Percentiles rank a stretch among this genome's conserved stretches.
phyloP scores from a whole-genome alignment of 2,888 invertebrate species.

The Callosobruchus maculatus region DNA sequence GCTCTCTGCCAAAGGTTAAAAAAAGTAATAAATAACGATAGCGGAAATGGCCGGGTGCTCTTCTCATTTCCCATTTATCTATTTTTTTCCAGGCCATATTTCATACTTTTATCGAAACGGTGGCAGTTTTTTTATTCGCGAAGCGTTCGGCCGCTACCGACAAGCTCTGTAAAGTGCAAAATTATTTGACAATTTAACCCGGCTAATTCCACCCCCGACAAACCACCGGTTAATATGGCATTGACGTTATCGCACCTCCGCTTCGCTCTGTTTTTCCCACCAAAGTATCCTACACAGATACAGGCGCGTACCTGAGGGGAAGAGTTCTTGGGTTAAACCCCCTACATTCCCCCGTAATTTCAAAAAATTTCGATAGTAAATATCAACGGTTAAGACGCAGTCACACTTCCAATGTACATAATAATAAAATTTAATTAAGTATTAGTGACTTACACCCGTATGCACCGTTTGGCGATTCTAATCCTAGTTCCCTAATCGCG shows the following conservation, averaged over 20 bases:
- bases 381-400: too few relatives aligned
- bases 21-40: neutral
- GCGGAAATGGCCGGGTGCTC: neutral
- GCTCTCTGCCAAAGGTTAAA: neutral
- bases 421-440: too few relatives aligned
- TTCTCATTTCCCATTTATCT: neutral
- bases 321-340: too few relatives aligned
- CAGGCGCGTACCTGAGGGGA: too few relatives aligned
- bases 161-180: neutral
- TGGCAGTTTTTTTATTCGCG: neutral
- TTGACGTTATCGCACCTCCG: neutral
- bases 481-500: too few relatives aligned
- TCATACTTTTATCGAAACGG: neutral
- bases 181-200: neutral
- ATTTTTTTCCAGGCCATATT: neutral
- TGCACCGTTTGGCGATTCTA: too few relatives aligned
- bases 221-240: neutral
- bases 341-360: too few relatives aligned
- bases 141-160: neutral
- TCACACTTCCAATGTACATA: too few relatives aligned
- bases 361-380: too few relatives aligned
- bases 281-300: neutral
- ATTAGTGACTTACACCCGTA: too few relatives aligned
- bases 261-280: neutral
- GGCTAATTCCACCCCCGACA: neutral